Evolutionary conservation across 1,140 invertebrate species (phyloP).

Genomic region (Drosophila kurseongensis): DNA sequence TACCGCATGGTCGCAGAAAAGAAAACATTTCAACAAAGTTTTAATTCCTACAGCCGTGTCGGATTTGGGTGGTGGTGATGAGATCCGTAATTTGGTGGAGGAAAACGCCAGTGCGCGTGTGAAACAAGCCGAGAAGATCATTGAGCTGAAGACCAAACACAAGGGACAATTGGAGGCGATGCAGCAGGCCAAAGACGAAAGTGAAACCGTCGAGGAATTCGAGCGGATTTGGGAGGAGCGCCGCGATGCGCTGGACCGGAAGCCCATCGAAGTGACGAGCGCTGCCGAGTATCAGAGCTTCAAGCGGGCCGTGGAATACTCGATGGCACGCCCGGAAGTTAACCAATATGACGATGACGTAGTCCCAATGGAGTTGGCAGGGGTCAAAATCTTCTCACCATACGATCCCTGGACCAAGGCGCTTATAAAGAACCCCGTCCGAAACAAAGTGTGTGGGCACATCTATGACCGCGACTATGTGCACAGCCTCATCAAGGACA

Average conservation of each 20-base stretch:
- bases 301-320: constrained; percentile 1
- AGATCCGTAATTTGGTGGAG: constrained; percentile 4
- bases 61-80: constrained; percentile 3
- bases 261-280: constrained; percentile 20
- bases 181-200: constrained; percentile 1
- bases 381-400: constrained; percentile 22
- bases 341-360: constrained; percentile 3
- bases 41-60: not conserved
- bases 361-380: constrained; percentile 1
- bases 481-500: constrained; percentile 19
- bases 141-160: constrained; percentile 16
- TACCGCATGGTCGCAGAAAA: not conserved
- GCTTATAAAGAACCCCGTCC: constrained; percentile 44
- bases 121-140: constrained; percentile 18
- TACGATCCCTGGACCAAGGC: constrained; percentile 57
- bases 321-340: not conserved
- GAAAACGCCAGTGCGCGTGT: constrained; percentile 7
- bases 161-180: constrained; percentile 13
- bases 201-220: constrained; percentile 22
- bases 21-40: not conserved
- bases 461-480: constrained; percentile 54
- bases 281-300: constrained; percentile 36
- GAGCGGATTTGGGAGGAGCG: not conserved
- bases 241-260: not conserved
- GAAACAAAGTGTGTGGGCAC: constrained; percentile 52